These are phyloP conservation scores for Chironomus tentans DNA, from an alignment of 2,888 invertebrate genomes.

Conservation along the genomic window DNA sequence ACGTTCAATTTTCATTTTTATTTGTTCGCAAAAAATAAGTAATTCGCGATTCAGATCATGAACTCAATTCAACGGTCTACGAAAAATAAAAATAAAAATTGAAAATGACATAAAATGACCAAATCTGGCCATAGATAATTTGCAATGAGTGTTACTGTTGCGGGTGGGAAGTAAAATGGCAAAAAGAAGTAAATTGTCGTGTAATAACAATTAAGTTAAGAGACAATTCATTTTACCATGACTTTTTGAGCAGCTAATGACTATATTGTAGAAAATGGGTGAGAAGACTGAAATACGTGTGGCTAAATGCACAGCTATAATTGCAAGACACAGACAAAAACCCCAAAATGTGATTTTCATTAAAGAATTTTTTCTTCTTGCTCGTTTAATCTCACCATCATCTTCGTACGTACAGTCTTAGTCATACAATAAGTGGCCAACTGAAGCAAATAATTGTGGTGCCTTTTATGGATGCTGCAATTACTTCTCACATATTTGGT, in stretches of 20 bases:
- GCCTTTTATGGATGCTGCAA: not conserved
- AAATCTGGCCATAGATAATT: not conserved
- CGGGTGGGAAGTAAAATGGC: not conserved
- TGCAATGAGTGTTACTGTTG: not conserved
- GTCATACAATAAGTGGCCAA: not conserved
- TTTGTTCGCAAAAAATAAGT: not conserved
- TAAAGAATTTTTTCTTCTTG: not conserved
- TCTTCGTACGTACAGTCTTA: not conserved
- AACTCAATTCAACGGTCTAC: not conserved
- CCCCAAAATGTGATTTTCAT: not conserved
- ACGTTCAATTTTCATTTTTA: not conserved
- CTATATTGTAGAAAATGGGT: not conserved
- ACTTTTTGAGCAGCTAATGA: not conserved
- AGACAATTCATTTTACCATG: not conserved
- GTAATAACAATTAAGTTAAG: constrained; percentile 20
- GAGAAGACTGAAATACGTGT: not conserved
- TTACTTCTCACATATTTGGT: too few relatives aligned
- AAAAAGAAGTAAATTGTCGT: constrained; percentile 4
- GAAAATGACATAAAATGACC: not conserved
- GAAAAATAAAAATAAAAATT: too few relatives aligned
- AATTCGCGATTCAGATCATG: not conserved
- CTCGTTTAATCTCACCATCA: not conserved
- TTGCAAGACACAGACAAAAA: not conserved
- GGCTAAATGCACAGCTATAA: too few relatives aligned
- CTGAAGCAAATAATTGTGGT: not conserved